Evolutionary conservation across 2,113 vertebrate genomes (phyloP), one percentile per base, ranked within the genome.

Genomic region (Myotis yumanensis): DNA sequence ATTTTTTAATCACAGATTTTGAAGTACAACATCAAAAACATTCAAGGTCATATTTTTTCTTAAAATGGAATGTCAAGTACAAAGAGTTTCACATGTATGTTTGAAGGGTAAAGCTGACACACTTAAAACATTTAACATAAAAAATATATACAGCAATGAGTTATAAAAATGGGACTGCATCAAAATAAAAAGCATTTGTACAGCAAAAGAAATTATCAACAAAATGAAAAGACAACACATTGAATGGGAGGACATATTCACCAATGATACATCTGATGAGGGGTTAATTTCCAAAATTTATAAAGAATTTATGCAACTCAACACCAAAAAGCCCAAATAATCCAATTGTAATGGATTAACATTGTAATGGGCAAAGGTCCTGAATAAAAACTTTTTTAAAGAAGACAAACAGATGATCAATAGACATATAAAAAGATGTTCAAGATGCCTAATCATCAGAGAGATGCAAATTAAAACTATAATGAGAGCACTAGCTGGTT

Each of bases 1-100:
- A 17, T 76, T 91, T 91, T 84, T 84, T 84, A 75, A 94, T 10
- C 4, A 77, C 11, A 52, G 9, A 83, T 89, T 97, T 95, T 72
- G 5, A 93, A 90, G 11, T 48, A 59, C n/a, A 76, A 89, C 59
- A 94, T 77, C 85, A 87, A 66, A 96, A 81, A 90, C 54, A 94
- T 91, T 51, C 1, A 76, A 97, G 28, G 4, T 25, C 4, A 89
- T 96, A 66, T 93, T 93, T 90, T 81, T 89, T 76, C 86, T 95
- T 68, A 90, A 95, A 87, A 62, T 86, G 59, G 59, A 62, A 91
- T 54, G 76, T 94, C 75, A 93, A 30, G 32, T 22, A 52, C 35
- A 92, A 95, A 83, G 62, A 10, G 72, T 81, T 85, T 90, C 14
- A 43, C 46, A n/a, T 64, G 22, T 79, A 73, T 28, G 57, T 48